Percentiles rank a stretch among this genome's conserved stretches.
Conservation (phyloP, 2,113 vertebrate species). For the Elephantulus edwardii region DNA sequence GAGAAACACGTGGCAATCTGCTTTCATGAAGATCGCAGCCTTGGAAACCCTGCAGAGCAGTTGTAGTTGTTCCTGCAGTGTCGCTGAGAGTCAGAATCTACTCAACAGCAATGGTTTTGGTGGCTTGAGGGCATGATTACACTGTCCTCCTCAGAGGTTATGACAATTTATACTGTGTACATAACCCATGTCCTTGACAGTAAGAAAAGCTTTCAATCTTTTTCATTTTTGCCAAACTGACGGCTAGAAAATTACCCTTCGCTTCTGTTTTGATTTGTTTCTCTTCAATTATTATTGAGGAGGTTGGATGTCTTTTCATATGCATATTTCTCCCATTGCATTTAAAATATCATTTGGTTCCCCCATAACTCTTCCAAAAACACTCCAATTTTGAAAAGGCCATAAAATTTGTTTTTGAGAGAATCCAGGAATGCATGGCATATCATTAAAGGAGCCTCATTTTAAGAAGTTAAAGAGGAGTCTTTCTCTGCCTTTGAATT, state of each 20-base stretch:
- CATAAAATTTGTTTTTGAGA: conserved; percentile 1
- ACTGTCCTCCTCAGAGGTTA: background rate
- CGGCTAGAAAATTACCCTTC: conserved; percentile 12
- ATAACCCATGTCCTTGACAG: background rate
- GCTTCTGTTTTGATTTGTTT: conserved; percentile 11
- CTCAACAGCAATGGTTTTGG: background rate
- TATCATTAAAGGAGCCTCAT: background rate
- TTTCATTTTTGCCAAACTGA: background rate
- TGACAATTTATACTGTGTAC: background rate
- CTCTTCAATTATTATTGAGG: conserved; percentile 14
- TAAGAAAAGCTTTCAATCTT: conserved; percentile 38
- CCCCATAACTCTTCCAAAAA: background rate
- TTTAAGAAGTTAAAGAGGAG: background rate
- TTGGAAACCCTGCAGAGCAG: too few species aligned
- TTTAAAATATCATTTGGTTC: conserved; percentile 1
- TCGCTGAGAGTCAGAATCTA: too few species aligned
- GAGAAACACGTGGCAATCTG: background rate
- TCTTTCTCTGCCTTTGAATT: conserved; percentile 18
- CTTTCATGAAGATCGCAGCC: background rate
- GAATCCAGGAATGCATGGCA: background rate
- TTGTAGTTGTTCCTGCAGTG: background rate
- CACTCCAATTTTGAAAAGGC: background rate
- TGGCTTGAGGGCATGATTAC: background rate
- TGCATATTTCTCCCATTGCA: background rate
- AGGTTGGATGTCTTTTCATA: background rate